Evolutionary conservation across 1,140 invertebrate species (phyloP).

Genomic region (Anastatus disparis): DNA sequence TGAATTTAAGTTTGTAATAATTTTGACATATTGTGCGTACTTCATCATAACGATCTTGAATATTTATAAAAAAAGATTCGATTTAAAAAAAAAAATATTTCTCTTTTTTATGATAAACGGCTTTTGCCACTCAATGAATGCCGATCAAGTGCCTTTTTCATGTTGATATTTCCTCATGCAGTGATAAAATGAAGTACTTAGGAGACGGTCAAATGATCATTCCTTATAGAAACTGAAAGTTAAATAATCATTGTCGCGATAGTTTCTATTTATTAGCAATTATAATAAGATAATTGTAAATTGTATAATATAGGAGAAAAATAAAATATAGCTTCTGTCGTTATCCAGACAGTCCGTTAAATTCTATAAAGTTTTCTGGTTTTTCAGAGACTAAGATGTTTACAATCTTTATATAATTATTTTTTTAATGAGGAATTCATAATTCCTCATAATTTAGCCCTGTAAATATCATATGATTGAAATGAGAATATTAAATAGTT

Average conservation of each 20-base stretch:
- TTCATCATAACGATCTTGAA: background rate
- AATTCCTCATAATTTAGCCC: background rate
- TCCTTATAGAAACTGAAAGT: background rate
- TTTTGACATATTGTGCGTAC: slow-evolving; percentile 17
- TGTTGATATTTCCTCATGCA: slow-evolving; percentile 24
- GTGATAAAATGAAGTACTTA: slow-evolving; percentile 42
- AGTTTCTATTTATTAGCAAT: slow-evolving; percentile 12
- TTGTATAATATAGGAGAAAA: slow-evolving; percentile 5
- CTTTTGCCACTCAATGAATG: slow-evolving; percentile 11
- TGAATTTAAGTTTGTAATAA: slow-evolving; percentile 3
- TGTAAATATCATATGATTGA: slow-evolving; percentile 15
- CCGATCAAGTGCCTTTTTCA: slow-evolving; percentile 35
- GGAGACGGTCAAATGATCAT: background rate
- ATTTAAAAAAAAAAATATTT: too few species aligned
- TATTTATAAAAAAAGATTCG: background rate
- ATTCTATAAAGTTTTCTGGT: slow-evolving; percentile 5
- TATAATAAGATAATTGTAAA: slow-evolving; percentile 27
- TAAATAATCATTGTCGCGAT: background rate
- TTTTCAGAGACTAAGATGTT: background rate
- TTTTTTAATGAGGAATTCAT: background rate
- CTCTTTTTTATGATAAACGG: slow-evolving; percentile 3
- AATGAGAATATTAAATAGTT: slow-evolving; percentile 4
- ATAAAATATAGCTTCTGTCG: background rate
- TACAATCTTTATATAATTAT: slow-evolving; percentile 2
- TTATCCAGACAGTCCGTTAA: background rate